phyloP scores from a whole-genome alignment of 2,888 invertebrate genomes.

The Liodrosophila aerea region DNA sequence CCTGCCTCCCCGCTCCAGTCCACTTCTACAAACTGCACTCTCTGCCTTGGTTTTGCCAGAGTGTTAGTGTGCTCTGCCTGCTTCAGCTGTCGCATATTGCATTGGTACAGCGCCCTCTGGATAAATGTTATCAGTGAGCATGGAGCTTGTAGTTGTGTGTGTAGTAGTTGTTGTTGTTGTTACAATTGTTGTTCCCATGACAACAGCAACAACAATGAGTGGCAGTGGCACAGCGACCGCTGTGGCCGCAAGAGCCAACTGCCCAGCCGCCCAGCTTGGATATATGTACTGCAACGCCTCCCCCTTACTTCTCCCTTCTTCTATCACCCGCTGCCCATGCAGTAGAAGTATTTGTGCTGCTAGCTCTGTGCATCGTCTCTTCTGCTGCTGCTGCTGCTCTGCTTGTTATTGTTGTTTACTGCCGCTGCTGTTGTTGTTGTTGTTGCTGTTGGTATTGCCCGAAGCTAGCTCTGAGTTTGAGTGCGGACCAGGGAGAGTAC shows the following conservation, averaged over 20 bases:
- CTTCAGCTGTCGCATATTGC: conserved; percentile 11
- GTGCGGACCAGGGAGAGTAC: conserved; percentile 29
- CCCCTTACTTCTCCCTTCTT: no score
- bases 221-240: conserved; percentile 10
- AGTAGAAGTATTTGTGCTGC: no score
- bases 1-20: no score
- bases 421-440: conserved; percentile 18
- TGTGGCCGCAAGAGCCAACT: conserved; percentile 46
- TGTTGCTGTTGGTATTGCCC: conserved; percentile 40
- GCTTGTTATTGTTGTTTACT: no score
- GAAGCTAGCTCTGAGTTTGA: conserved; percentile 48
- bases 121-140: conserved; percentile 33
- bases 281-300: neutral
- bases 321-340: neutral
- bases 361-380: conserved; percentile 39
- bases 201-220: conserved; percentile 27
- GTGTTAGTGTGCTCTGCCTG: no score
- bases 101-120: conserved; percentile 20
- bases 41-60: no score
- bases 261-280: conserved; percentile 22
- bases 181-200: no score
- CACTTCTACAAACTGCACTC: neutral
- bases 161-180: neutral
- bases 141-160: conserved; percentile 9
- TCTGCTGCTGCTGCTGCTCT: conserved; percentile 17